phyloP scores from a whole-genome alignment of 37 sponge, comb jelly and placozoan species.

The Dysidea cf. avara region DNA sequence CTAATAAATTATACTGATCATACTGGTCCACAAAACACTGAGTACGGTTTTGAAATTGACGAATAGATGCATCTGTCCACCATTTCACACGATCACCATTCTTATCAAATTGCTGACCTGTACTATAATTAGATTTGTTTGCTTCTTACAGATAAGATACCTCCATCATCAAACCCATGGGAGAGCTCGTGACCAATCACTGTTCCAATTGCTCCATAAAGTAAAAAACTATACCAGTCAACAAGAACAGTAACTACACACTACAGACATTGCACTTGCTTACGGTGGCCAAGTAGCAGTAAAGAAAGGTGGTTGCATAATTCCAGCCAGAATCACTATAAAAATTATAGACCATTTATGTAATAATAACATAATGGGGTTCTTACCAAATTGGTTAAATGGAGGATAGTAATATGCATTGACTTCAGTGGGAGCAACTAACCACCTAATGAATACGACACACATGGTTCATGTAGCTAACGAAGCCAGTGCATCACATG shows the following conservation, averaged over 20 bases:
- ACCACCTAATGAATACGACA: conserved; percentile 56
- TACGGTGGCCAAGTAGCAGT: conserved; percentile 53
- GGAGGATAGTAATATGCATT: conserved; percentile 72
- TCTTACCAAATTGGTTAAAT: conserved; percentile 40
- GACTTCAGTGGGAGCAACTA: conserved; percentile 59
- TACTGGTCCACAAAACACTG: too few relatives aligned
- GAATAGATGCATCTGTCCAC: conserved; percentile 68
- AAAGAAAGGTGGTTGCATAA: conserved; percentile 56
- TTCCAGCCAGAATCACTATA: conserved; percentile 54
- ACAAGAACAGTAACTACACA: not conserved
- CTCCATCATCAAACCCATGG: conserved; percentile 87
- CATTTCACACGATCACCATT: conserved; percentile 70
- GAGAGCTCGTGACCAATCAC: conserved; percentile 88
- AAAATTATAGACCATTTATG: too few relatives aligned
- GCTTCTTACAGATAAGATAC: conserved; percentile 8
- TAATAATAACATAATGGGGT: too few relatives aligned
- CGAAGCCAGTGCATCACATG: too few relatives aligned
- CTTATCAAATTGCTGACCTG: conserved; percentile 78
- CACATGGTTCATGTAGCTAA: too few relatives aligned
- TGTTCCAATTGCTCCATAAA: conserved; percentile 78
- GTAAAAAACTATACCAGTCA: conserved; percentile 32
- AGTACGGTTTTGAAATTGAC: conserved; percentile 52
- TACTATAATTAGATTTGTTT: not conserved
- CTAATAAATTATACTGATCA: too few relatives aligned
- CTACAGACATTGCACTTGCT: too few relatives aligned